phyloP scores from a whole-genome alignment of 2,113 vertebrate genomes.

The Galbula dea region DNA sequence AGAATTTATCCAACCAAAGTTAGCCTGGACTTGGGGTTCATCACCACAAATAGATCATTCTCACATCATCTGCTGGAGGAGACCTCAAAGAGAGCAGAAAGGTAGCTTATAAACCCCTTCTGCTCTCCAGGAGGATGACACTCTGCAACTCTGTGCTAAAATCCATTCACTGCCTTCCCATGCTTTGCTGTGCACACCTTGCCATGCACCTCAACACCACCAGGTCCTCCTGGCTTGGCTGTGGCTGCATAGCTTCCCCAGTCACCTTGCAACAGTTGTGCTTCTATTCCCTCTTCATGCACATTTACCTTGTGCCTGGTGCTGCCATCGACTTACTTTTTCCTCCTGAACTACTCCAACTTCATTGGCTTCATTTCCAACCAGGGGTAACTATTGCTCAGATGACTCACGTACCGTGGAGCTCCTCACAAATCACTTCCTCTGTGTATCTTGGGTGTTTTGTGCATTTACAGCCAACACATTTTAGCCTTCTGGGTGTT shows the following conservation, averaged over 20 bases:
- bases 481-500: background rate
- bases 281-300: background rate
- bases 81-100: accelerated
- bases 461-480: background rate
- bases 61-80: background rate
- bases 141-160: background rate
- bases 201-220: background rate
- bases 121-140: background rate
- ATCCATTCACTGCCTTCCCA: background rate
- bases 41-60: background rate
- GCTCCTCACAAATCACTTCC: background rate
- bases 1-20: accelerated
- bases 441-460: background rate
- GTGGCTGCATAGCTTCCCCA: background rate
- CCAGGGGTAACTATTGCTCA: background rate
- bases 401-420: accelerated
- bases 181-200: background rate
- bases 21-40: accelerated
- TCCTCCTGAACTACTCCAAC: background rate
- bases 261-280: background rate
- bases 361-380: background rate
- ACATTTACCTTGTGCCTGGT: background rate
- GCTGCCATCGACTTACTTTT: background rate
- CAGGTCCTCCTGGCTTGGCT: accelerated
- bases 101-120: accelerated